Conservation (phyloP, 2,797 vertebrate genomes). For the Danio tinwini region DNA sequence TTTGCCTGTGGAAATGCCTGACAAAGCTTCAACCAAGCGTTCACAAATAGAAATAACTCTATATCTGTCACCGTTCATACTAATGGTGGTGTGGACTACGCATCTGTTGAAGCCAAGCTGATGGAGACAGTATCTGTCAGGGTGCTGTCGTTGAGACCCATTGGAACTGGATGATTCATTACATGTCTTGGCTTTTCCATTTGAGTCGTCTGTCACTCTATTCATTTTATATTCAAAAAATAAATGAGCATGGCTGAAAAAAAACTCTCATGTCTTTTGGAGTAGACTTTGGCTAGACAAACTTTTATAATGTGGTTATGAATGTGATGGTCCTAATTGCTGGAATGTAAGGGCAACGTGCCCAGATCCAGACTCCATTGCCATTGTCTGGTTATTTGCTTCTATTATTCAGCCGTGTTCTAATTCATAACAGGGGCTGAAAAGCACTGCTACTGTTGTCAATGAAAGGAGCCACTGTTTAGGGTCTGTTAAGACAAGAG, state of each 20-base stretch:
- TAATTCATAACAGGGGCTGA: slow-evolving; percentile 56
- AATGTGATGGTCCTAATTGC: slow-evolving; percentile 48
- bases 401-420: slow-evolving; percentile 48
- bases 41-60: neutral
- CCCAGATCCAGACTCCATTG: slow-evolving; percentile 38
- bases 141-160: neutral
- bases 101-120: neutral
- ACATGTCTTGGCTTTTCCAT: neutral
- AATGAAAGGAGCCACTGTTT: slow-evolving; percentile 60
- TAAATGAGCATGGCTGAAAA: neutral
- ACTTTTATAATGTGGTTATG: slow-evolving; percentile 41
- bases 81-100: neutral
- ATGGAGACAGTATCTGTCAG: slow-evolving; percentile 18
- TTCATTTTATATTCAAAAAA: slow-evolving; percentile 5
- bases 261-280: neutral
- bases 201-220: slow-evolving; percentile 10
- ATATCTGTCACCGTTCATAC: neutral
- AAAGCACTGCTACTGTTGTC: slow-evolving; percentile 55
- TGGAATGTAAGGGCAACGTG: slow-evolving; percentile 53
- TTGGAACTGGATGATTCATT: neutral
- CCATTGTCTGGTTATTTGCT: slow-evolving; percentile 48
- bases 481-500: slow-evolving; percentile 36
- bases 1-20: slow-evolving; percentile 21
- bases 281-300: slow-evolving; percentile 14
- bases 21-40: neutral